Percentiles rank a stretch among this genome's conserved stretches.
Evolutionary conservation across 2,888 invertebrate species (phyloP).

Genomic region (Trichacis sp.): DNA sequence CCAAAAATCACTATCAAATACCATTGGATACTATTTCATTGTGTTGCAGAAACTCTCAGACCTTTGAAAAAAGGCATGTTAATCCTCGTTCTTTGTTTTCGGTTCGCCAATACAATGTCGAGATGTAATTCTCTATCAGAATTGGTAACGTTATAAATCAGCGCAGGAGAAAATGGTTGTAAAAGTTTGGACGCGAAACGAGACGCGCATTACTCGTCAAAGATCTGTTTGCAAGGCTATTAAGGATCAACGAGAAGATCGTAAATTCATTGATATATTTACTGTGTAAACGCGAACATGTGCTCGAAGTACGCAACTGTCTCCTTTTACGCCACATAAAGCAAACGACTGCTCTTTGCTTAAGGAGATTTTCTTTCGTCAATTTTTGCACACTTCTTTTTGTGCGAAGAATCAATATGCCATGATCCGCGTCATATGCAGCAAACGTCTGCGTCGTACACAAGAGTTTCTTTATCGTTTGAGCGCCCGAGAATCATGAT

Average conservation of each 20-base stretch:
- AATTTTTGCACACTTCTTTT: neutral
- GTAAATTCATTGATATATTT: slow-evolving; percentile 68
- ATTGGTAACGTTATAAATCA: no score
- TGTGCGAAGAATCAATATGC: neutral
- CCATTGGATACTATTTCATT: no score
- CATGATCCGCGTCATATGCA: neutral
- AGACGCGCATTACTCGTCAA: slow-evolving; percentile 57
- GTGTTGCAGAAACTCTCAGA: no score
- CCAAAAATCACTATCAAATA: no score
- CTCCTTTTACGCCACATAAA: slow-evolving; percentile 27
- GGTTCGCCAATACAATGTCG: no score
- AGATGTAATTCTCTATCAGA: no score
- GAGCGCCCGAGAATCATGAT: no score
- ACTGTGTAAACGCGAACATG: slow-evolving; percentile 57
- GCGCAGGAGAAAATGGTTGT: neutral
- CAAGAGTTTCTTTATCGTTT: neutral
- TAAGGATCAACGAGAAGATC: slow-evolving; percentile 61
- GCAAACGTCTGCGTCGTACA: neutral
- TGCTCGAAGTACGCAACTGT: slow-evolving; percentile 11
- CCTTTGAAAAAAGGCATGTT: no score
- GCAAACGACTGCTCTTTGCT: slow-evolving; percentile 21
- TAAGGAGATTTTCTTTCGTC: slow-evolving; percentile 3
- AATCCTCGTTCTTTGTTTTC: no score
- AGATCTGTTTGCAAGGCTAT: slow-evolving; percentile 64
- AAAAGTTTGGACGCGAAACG: neutral